Conservation (phyloP, 2,797 vertebrate genomes). For the Peromyscus melanophrys region DNA sequence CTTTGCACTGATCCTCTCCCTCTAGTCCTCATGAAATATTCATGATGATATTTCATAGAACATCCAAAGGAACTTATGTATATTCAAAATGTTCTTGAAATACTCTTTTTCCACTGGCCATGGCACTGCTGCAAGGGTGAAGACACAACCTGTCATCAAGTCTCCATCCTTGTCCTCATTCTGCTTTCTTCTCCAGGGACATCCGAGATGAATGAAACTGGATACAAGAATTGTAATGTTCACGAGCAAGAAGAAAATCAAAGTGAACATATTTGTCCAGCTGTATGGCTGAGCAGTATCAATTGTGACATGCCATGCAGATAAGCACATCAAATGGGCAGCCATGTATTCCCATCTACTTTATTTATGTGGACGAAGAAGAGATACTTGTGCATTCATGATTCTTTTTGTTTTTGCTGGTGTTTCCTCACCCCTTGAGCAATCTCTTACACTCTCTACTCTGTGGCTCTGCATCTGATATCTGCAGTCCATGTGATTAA, state of each 20-base stretch:
- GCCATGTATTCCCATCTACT: neutral
- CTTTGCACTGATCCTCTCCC: neutral
- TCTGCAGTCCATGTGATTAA: too few relatives aligned
- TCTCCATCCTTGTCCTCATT: too few relatives aligned
- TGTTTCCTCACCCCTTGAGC: too few relatives aligned
- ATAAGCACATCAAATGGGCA: neutral
- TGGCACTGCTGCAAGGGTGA: rapidly evolving
- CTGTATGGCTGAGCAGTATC: neutral
- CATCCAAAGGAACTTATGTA: neutral
- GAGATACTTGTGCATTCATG: neutral
- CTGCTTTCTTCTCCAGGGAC: too few relatives aligned
- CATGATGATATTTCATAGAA: neutral
- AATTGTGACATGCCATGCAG: neutral
- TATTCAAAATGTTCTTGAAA: neutral
- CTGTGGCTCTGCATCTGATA: too few relatives aligned
- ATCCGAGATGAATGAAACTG: too few relatives aligned
- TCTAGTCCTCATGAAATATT: neutral
- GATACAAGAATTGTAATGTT: too few relatives aligned
- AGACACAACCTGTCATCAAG: rapidly evolving
- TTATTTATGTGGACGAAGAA: neutral
- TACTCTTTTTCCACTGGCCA: neutral
- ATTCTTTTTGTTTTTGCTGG: too few relatives aligned
- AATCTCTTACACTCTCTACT: too few relatives aligned
- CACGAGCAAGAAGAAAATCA: too few relatives aligned
- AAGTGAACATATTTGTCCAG: too few relatives aligned